Conservation (phyloP, 2,113 vertebrate genomes). For the Fregata magnificens region DNA sequence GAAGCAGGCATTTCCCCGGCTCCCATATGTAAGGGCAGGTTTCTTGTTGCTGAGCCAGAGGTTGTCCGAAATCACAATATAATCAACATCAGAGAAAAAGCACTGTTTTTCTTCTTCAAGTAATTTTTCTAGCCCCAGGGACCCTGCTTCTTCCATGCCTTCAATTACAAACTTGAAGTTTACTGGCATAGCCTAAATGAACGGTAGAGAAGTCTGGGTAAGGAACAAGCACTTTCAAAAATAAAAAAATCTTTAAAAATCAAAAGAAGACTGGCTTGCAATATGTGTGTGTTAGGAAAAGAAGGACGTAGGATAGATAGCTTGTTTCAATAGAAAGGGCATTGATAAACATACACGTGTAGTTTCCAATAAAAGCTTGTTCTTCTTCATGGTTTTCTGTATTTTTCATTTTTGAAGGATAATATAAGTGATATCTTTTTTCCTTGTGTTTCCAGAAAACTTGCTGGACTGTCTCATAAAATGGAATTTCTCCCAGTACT, state of each 20-base stretch:
- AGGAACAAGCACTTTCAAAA: background rate
- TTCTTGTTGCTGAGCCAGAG: slow-evolving; percentile 73
- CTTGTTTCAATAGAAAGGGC: background rate
- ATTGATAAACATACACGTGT: background rate
- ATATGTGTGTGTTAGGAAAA: background rate
- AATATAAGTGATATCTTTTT: background rate
- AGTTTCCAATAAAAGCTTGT: background rate
- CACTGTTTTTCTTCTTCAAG: slow-evolving; percentile 43
- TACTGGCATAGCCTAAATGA: slow-evolving; percentile 72
- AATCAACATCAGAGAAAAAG: slow-evolving; percentile 77
- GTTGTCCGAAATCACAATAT: slow-evolving; percentile 78
- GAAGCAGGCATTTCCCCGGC: slow-evolving; percentile 76
- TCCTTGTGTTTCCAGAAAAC: background rate
- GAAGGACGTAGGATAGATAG: background rate
- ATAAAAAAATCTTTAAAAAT: background rate
- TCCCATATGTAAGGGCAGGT: slow-evolving; percentile 75
- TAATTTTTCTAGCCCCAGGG: slow-evolving; percentile 71
- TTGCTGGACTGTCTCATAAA: background rate
- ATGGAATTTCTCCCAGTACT: background rate
- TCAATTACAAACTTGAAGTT: slow-evolving; percentile 81
- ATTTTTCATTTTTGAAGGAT: background rate
- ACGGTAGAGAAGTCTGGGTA: background rate
- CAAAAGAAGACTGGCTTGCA: background rate
- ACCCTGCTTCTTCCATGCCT: slow-evolving; percentile 81
- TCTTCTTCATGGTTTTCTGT: background rate